Evolutionary conservation across 2,888 invertebrate genomes (phyloP).

Genomic region (Rhimphoctona megacephalus): DNA sequence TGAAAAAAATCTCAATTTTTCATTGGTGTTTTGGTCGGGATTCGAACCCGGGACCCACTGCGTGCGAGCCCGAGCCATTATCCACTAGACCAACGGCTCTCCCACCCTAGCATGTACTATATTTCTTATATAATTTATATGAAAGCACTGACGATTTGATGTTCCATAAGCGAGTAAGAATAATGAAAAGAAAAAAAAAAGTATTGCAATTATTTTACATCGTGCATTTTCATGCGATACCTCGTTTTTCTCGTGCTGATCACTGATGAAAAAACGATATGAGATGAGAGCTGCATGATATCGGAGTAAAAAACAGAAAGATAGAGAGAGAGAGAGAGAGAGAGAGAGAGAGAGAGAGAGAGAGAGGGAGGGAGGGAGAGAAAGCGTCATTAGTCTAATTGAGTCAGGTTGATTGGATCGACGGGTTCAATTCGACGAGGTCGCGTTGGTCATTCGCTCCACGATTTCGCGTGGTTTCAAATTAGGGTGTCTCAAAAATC

Average conservation of each 20-base stretch:
- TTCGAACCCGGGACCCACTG: too few relatives aligned
- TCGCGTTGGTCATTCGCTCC: conserved; percentile 53
- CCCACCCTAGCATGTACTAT: too few relatives aligned
- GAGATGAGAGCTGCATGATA: conserved; percentile 1
- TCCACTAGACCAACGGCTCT: too few relatives aligned
- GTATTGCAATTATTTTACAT: conserved; percentile 33
- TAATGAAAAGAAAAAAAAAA: neutral
- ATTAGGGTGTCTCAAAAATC: too few relatives aligned
- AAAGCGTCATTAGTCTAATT: conserved; percentile 65
- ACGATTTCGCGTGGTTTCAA: too few relatives aligned
- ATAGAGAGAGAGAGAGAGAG: neutral
- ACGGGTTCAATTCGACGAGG: conserved; percentile 14
- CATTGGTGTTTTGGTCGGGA: too few relatives aligned
- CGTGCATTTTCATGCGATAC: conserved; percentile 9
- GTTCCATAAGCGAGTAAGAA: neutral
- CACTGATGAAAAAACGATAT: neutral
- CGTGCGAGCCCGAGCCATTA: too few relatives aligned
- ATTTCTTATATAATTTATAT: too few relatives aligned
- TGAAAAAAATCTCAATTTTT: too few relatives aligned
- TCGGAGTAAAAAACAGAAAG: neutral
- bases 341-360: neutral
- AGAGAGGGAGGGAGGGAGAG: neutral
- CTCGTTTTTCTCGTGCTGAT: too few relatives aligned
- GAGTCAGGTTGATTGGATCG: conserved; percentile 64
- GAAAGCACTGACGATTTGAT: too few relatives aligned